These are phyloP conservation scores for Sminthopsis crassicaudata DNA, from an alignment of 2,113 vertebrate genomes.

Conservation along the genomic window DNA sequence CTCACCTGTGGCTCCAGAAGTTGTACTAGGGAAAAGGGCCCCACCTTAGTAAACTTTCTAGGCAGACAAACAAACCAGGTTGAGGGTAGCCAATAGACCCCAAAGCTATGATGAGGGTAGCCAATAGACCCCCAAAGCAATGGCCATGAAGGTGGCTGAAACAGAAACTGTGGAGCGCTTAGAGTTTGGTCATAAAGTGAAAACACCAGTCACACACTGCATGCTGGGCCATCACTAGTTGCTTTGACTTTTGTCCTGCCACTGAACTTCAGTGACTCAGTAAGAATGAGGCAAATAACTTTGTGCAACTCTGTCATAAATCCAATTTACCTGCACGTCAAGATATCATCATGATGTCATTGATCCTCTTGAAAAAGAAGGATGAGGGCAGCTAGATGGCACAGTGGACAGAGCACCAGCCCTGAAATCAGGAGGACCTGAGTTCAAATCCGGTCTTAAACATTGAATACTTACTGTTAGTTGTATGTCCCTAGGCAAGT, in stretches of 20 bases:
- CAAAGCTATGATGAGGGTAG: not conserved
- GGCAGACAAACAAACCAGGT: not conserved
- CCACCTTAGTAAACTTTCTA: not conserved
- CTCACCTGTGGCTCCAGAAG: not conserved
- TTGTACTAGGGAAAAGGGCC: not conserved
- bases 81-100: not conserved
- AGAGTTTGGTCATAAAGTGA: not conserved
- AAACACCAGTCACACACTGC: not conserved
- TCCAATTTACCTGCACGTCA: not conserved
- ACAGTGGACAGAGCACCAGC: too few relatives aligned
- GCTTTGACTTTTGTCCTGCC: not conserved
- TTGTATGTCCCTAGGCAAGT: too few relatives aligned
- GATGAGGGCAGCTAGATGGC: not conserved
- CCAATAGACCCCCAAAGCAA: not conserved
- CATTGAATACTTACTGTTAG: too few relatives aligned
- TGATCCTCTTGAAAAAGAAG: not conserved
- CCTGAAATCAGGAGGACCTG: too few relatives aligned
- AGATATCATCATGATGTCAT: not conserved
- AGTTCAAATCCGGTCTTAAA: too few relatives aligned
- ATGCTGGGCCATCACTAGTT: not conserved
- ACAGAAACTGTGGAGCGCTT: not conserved
- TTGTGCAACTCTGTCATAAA: not conserved
- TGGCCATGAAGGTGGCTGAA: not conserved
- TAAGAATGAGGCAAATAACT: not conserved
- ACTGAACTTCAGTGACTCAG: not conserved